phyloP scores from a whole-genome alignment of 2,797 vertebrate genomes.

The Borostomias antarcticus region DNA sequence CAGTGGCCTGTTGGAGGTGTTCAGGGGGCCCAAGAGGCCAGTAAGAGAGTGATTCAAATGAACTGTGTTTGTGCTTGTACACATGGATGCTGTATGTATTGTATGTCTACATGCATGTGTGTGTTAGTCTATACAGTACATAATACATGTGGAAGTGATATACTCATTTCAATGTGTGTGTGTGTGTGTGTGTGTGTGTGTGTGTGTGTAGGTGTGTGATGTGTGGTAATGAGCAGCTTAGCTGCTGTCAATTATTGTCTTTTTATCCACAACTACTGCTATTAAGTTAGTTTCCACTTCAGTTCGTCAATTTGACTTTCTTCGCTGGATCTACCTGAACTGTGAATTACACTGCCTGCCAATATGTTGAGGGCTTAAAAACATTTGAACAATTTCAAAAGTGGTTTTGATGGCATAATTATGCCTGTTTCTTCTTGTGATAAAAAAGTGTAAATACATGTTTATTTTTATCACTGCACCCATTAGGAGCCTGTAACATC shows the following conservation, averaged over 20 bases:
- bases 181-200: neutral
- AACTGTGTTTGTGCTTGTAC: slow-evolving; percentile 19
- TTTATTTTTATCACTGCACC: too few relatives aligned
- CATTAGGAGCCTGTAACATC: slow-evolving; percentile 7
- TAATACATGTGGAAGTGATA: neutral
- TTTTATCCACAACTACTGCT: slow-evolving; percentile 22
- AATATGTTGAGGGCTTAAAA: neutral
- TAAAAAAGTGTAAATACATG: too few relatives aligned
- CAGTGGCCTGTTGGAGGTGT: slow-evolving; percentile 36
- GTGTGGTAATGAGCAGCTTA: slow-evolving; percentile 30
- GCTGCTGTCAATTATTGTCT: slow-evolving; percentile 4
- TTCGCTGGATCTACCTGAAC: neutral
- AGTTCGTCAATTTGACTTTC: slow-evolving; percentile 1
- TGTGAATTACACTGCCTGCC: neutral
- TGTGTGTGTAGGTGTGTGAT: neutral
- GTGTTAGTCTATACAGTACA: slow-evolving; percentile 5
- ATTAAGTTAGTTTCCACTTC: slow-evolving; percentile 12
- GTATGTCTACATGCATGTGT: neutral
- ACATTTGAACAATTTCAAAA: neutral
- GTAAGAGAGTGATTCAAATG: slow-evolving; percentile 42
- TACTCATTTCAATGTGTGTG: neutral
- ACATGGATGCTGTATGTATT: slow-evolving; percentile 13
- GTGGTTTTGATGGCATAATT: neutral
- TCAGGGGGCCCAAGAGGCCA: slow-evolving; percentile 19
- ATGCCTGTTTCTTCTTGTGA: too few relatives aligned